Evolutionary conservation across 2,797 vertebrate species (phyloP), one percentile per base, ranked within the genome.

Genomic region (Vespertilio murinus): DNA sequence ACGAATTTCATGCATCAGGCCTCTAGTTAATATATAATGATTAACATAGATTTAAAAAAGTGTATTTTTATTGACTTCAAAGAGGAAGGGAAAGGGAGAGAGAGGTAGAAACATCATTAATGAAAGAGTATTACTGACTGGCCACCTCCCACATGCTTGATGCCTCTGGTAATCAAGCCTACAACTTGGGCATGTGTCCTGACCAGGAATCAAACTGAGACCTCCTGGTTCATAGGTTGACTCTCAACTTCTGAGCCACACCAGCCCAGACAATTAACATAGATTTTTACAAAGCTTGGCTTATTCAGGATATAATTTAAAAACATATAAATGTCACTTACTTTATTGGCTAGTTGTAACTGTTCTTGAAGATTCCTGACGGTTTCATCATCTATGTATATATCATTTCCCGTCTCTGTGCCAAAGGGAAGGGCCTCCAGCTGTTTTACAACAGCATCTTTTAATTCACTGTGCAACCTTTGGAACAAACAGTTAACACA

Each of bases 401-500:
- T 40, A 87, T 98, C 97, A 74, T 90, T 97, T 90, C 97, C 98
- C 67, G 88, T 35, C 65, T 96, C 96, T 59, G 97, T 17, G 17
- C 95, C 96, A 67, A 95, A 82, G 13, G 99, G 98, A 86, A 99
- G 47, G 64, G 96, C 83, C 42, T 99, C 98, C 78, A 99, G 97
- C 81, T 99, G 99, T 93, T 98, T 99, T 98, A 99, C 98, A 94
- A 99, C 96, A 40, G 97, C 97, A 33, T 98, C 98, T 95, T 98
- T 99, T 95, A 99, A 98, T 96, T 99, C 99, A 52, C 97, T 93
- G 91, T 99, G 98, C 67, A 99, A 98, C 96, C 99, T 99, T 96
- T 45, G 67, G 45, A 69, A 96, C 11, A 97, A 97, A 84, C 52
- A 97, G 92, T 87, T 77, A 82, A 90, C 3, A 70, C 1, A 22